Conservation (phyloP, 2,888 invertebrate genomes). For the Acanthoscelides obtectus region DNA sequence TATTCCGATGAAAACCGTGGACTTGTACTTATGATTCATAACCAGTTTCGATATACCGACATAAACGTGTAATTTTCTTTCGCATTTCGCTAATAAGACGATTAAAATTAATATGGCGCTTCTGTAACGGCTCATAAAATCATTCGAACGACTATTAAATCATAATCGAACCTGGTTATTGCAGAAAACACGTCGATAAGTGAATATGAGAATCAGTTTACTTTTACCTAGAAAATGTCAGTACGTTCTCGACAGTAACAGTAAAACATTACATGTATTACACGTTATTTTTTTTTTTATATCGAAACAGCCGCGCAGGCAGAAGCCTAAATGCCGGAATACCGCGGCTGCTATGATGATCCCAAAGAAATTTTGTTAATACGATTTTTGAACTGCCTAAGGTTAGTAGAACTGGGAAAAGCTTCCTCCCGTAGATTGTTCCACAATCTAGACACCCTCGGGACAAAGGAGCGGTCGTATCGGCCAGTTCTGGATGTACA, state of each 20-base stretch:
- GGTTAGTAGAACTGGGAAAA: too few species aligned
- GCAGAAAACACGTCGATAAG: not conserved
- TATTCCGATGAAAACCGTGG: not conserved
- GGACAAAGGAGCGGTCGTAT: too few species aligned
- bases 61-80: not conserved
- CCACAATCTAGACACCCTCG: too few species aligned
- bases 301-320: too few species aligned
- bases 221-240: not conserved
- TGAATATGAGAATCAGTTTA: not conserved
- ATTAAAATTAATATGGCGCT: not conserved
- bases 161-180: not conserved
- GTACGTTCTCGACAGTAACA: not conserved
- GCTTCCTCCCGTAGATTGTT: too few species aligned
- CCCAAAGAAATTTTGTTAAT: too few species aligned
- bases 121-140: not conserved
- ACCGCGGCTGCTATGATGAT: too few species aligned
- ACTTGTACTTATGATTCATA: not conserved
- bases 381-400: too few species aligned
- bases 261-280: too few species aligned
- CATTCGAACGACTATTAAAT: not conserved
- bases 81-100: not conserved
- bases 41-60: not conserved
- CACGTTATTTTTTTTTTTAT: too few species aligned
- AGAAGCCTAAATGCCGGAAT: too few species aligned
- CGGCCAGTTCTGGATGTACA: too few species aligned